Conservation (phyloP, 2,113 vertebrate genomes). For the Mobula birostris region DNA sequence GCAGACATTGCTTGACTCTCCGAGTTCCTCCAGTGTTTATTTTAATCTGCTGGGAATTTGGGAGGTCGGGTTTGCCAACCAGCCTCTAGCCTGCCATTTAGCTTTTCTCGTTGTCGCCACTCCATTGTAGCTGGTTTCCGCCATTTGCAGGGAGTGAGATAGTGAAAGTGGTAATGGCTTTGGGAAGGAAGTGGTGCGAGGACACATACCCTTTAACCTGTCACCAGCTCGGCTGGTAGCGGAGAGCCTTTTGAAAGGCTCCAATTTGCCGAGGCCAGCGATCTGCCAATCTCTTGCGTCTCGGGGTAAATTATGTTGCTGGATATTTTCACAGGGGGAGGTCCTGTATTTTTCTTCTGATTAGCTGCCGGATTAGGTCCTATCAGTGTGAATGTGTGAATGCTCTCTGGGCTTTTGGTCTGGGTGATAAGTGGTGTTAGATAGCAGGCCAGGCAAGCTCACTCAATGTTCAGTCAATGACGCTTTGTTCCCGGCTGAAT, state of each 20-base stretch:
- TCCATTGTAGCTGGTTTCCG: background rate
- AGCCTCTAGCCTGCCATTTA: background rate
- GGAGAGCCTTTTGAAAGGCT: background rate
- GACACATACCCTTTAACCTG: background rate
- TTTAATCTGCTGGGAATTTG: background rate
- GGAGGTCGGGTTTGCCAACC: background rate
- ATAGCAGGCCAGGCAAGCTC: background rate
- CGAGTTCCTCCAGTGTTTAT: too few relatives aligned
- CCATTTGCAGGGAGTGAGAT: too few relatives aligned
- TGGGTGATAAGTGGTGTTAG: constrained; percentile 28
- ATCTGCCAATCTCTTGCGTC: background rate
- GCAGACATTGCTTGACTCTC: too few relatives aligned
- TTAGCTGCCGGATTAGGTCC: background rate
- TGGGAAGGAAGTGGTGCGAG: background rate
- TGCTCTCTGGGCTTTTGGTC: background rate
- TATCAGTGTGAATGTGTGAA: background rate
- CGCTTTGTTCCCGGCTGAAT: constrained; percentile 34
- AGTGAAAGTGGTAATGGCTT: constrained; percentile 21
- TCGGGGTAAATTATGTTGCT: background rate
- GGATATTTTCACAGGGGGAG: background rate
- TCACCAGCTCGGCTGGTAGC: background rate
- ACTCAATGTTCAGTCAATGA: constrained; percentile 34
- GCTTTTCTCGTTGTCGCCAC: background rate
- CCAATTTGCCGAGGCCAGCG: background rate
- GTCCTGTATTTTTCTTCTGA: constrained; percentile 11